Conservation (phyloP, 2,888 invertebrate genomes). For the Epistrophe eligans region DNA sequence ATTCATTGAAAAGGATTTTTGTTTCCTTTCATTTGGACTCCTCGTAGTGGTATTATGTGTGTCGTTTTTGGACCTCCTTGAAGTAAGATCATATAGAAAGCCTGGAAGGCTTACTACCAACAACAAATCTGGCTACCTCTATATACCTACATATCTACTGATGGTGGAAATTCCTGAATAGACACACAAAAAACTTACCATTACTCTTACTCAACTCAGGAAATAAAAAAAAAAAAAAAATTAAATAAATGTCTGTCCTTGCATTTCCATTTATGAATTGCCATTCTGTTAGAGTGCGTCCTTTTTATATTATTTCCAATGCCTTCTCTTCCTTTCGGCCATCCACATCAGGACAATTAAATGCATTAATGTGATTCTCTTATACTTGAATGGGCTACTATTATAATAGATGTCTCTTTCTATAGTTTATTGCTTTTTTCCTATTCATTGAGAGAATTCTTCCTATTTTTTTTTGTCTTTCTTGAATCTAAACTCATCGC, state of each 20-base stretch:
- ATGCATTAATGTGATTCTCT: constrained; percentile 71
- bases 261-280: constrained; percentile 70
- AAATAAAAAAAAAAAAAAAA: neutral
- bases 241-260: constrained; percentile 58
- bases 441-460: constrained; percentile 37
- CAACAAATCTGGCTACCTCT: neutral
- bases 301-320: constrained; percentile 26
- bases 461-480: constrained; percentile 20
- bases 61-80: constrained; percentile 57
- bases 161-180: constrained; percentile 35
- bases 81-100: constrained; percentile 44
- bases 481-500: constrained; percentile 2
- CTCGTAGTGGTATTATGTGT: neutral
- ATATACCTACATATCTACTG: constrained; percentile 5
- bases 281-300: constrained; percentile 64
- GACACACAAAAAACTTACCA: constrained; percentile 43
- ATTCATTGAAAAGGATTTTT: constrained; percentile 70
- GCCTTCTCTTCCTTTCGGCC: constrained; percentile 36
- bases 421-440: constrained; percentile 68
- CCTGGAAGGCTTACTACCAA: constrained; percentile 27
- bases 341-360: constrained; percentile 63
- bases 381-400: constrained; percentile 61
- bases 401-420: constrained; percentile 62
- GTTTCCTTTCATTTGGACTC: constrained; percentile 29
- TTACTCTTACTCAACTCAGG: constrained; percentile 36